Evolutionary conservation across 2,888 invertebrate species (phyloP), one percentile per base, ranked within the genome.

Genomic region (Galerucella nymphaeae): DNA sequence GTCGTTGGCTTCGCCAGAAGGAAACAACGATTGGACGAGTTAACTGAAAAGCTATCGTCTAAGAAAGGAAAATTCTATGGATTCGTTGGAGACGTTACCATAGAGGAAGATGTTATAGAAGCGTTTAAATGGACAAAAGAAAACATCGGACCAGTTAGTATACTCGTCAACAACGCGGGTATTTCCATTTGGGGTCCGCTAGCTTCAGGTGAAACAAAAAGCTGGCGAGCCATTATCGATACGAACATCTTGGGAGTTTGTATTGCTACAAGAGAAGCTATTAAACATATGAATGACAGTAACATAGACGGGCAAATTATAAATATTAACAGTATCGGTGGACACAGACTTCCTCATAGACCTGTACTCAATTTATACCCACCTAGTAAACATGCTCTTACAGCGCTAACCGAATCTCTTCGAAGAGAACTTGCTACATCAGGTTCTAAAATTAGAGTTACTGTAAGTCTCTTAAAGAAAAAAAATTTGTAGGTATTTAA

Each of bases 91-190:
- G 87, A 87, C 74, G 74, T 87, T 3, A 77, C 83, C 38, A 83
- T 82, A 45, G 84, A 86, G 73, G 79, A 79, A 63, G 84, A 83
- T 20, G 81, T 87, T n/a, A 42, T 82, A 5, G 77, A 80, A 0
- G 79, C 81, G 3, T 86, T 87, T 64, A 73, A 83, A 18, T 83
- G 83, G 81, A 81, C 85, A 16, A 83, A 80, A 67, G 75, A 81
- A 5, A 84, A 82, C 64, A 75, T 86, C 0, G 85, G 84, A 5
- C 81, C 82, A 4, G 80, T 86, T n/a, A 82, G 85, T 62, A 81
- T 86, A 53, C 78, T 87, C 23, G 80, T 87, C 4, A 87, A 87
- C 72, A 86, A 86, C 73, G 86, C 86, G 14, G 87, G 85, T 10
- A 6, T 82, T 10, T 4, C 68, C 1, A 72, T 66, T 41, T 4